Base-by-base conservation (phyloP, 2,797 vertebrate species). In the Molossus alvarezi region DNA sequence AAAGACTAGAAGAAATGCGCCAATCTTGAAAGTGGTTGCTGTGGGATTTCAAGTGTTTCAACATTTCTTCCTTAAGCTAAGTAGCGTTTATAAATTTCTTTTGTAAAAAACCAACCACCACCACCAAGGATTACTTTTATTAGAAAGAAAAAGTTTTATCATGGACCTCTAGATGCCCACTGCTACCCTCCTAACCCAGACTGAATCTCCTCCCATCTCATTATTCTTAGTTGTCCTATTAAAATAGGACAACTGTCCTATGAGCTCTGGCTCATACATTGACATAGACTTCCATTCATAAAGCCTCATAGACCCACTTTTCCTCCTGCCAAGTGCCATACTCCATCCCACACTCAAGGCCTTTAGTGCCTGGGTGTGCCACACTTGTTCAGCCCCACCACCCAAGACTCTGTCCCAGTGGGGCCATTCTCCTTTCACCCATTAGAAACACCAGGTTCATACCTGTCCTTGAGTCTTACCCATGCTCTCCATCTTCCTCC, bases 91-190 rank as follows among this genome's bases (percentile, higher is more conserved):
- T 0, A 80, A 65, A 84, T 88, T 64, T 67, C 8, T 45, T 60
- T 62, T 81, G 37, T 62, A 81, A 65, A 65, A 81, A 65, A 65
- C 9, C 64, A 7, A 9, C 27, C 27, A 64, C 27, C 4, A 60
- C 29, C 55, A 84, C 60, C 9, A 41, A 48, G 27, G 27, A 67
- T 84, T 55, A 53, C 18, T 84, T 48, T 82, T 58, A 84, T 45
- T 11, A 27, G 53, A 81, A 89, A 73, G 62, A 73, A 80, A 84
- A 45, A 37, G 23, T 73, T 89, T 92, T 91, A 88, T 69, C 21
- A 33, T 71, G 71, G 5, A 57, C 57, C 76, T 82, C 62, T 77
- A 23, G 57, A 79, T 90, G 45, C 64, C n/a, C 25, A 65, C 48
- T 88, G 62, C 29, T 73, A 81, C 12, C 17, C 18, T 67, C 55